Percentiles rank a stretch among this genome's conserved stretches.
These are phyloP conservation scores for Tribolium madens DNA, from an alignment of 1,140 invertebrate species.

Conservation along the genomic window DNA sequence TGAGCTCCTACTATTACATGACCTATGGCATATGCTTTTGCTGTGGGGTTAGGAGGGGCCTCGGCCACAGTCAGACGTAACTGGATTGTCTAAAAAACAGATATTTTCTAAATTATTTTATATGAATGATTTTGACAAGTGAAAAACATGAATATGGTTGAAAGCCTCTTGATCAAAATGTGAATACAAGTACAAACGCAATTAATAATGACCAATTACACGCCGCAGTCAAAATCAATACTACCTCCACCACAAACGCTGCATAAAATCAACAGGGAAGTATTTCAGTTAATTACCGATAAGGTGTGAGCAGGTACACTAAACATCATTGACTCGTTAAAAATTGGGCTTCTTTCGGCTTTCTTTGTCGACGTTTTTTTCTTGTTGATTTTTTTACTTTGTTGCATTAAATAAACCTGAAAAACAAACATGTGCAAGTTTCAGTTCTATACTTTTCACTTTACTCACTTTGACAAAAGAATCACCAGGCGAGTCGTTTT, in stretches of 20 bases:
- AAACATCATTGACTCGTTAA: conserved; percentile 86
- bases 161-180: background rate
- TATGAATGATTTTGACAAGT: conserved; percentile 42
- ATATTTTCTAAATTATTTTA: too few species aligned
- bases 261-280: background rate
- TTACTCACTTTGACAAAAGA: conserved; percentile 70
- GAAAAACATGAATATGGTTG: background rate
- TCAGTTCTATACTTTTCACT: too few species aligned
- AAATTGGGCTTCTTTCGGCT: conserved; percentile 78
- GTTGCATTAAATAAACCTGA: conserved; percentile 81
- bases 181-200: background rate
- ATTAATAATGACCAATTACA: conserved; percentile 16
- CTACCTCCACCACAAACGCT: background rate
- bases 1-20: conserved; percentile 80
- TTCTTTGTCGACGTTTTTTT: conserved; percentile 80
- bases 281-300: conserved; percentile 66
- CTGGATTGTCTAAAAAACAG: conserved; percentile 76
- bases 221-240: background rate
- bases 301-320: conserved; percentile 76
- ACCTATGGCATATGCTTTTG: conserved; percentile 72
- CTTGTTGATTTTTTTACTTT: conserved; percentile 82
- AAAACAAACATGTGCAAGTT: conserved; percentile 47
- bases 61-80: conserved; percentile 75
- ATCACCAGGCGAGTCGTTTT: conserved; percentile 64
- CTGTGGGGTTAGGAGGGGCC: conserved; percentile 58